phyloP scores from a whole-genome alignment of 92 coral and sea anemone species.

The Metridium senile region DNA sequence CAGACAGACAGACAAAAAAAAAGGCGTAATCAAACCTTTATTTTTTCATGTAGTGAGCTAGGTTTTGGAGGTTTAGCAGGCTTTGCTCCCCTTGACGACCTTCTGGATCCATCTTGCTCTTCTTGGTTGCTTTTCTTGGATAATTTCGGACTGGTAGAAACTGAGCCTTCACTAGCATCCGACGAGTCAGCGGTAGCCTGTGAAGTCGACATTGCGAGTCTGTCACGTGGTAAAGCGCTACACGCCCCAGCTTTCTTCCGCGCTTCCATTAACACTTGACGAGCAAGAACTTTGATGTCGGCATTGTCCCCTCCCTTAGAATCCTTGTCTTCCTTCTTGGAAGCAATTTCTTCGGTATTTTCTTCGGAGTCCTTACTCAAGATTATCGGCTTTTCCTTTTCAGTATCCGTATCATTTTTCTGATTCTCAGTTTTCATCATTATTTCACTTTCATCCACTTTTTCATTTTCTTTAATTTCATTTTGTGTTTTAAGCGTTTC shows the following conservation, averaged over 20 bases:
- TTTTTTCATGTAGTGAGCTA: conserved; percentile 23
- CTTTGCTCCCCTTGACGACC: conserved; percentile 11
- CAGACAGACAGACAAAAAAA: too few relatives aligned
- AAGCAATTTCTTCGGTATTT: neutral
- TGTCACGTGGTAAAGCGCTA: conserved; percentile 76
- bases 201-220: conserved; percentile 54
- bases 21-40: conserved; percentile 17
- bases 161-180: conserved; percentile 1
- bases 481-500: neutral
- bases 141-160: conserved; percentile 3
- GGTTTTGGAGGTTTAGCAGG: conserved; percentile 27
- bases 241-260: conserved; percentile 92
- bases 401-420: too few relatives aligned
- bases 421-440: conserved; percentile 1
- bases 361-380: neutral
- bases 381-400: conserved; percentile 9
- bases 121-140: neutral
- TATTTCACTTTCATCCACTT: conserved; percentile 2
- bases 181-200: neutral
- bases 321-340: conserved; percentile 24
- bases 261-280: conserved; percentile 92
- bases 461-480: conserved; percentile 1
- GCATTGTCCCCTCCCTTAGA: neutral
- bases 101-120: conserved; percentile 5
- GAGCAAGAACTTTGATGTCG: conserved; percentile 82